Conservation (phyloP, 1,140 invertebrate species). For the Lasioglossum baleicum region DNA sequence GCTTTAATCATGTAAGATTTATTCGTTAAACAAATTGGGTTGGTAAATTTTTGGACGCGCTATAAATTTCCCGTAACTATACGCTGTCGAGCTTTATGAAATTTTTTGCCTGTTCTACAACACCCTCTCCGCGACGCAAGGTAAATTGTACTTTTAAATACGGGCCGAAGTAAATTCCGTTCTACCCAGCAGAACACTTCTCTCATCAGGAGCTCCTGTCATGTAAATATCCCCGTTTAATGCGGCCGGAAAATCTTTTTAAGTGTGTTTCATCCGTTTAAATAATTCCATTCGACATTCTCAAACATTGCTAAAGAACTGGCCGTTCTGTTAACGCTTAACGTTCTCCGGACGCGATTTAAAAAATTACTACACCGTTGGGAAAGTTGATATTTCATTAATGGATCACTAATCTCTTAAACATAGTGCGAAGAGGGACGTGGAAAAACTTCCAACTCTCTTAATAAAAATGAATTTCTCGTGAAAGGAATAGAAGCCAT, state of each 20-base stretch:
- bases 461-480: too few species aligned
- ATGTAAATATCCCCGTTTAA: constrained; percentile 22
- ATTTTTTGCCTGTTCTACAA: not conserved
- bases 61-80: not conserved
- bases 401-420: too few species aligned
- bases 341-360: too few species aligned
- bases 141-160: constrained; percentile 31
- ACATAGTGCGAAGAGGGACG: too few species aligned
- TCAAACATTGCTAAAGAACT: not conserved
- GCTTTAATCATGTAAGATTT: too few species aligned
- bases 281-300: not conserved
- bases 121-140: not conserved
- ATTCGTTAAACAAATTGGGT: not conserved
- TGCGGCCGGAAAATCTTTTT: not conserved
- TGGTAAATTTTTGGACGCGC: not conserved
- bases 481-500: too few species aligned
- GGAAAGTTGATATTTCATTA: too few species aligned
- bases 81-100: not conserved
- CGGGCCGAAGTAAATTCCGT: not conserved
- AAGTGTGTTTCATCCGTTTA: constrained; percentile 7
- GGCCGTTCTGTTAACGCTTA: too few species aligned
- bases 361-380: too few species aligned
- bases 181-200: not conserved
- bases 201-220: constrained; percentile 7
- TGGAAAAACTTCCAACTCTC: too few species aligned